phyloP scores from a whole-genome alignment of 2,797 vertebrate species.

The Platalea minor region DNA sequence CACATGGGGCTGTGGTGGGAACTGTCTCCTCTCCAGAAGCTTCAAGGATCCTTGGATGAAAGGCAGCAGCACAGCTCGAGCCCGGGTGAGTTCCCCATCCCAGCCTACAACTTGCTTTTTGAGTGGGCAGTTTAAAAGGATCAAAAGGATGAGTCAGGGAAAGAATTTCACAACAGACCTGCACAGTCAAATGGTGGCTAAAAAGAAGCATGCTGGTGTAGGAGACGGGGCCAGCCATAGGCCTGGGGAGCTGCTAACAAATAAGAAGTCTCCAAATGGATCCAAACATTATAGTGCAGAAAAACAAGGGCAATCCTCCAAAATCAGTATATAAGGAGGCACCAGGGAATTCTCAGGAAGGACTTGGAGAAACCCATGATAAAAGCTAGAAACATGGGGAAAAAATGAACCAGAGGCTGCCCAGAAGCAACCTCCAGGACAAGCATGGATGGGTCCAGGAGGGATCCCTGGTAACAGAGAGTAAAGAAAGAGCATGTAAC shows the following conservation, averaged over 20 bases:
- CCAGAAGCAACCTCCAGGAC: not conserved
- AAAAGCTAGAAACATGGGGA: not conserved
- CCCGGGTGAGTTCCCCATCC: not conserved
- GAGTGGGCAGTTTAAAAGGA: not conserved
- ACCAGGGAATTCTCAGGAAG: not conserved
- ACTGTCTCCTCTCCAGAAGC: not conserved
- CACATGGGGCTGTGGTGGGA: not conserved
- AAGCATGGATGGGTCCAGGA: not conserved
- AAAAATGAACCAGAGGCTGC: not conserved
- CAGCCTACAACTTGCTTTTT: not conserved
- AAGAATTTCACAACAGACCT: not conserved
- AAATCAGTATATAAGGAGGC: not conserved
- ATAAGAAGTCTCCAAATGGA: not conserved
- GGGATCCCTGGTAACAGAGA: not conserved
- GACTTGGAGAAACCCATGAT: not conserved
- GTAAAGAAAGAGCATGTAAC: not conserved
- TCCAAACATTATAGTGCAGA: not conserved
- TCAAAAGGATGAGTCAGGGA: slow-evolving; percentile 2
- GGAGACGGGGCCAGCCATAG: not conserved
- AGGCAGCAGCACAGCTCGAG: not conserved
- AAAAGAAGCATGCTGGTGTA: not conserved
- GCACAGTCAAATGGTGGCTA: not conserved
- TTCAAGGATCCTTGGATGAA: not conserved
- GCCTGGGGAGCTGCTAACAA: not conserved
- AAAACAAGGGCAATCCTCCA: not conserved